Percentiles rank a stretch among this genome's conserved stretches.
These are phyloP conservation scores for Esperia sulphurella DNA, from an alignment of 2,888 invertebrate genomes.

Conservation along the genomic window DNA sequence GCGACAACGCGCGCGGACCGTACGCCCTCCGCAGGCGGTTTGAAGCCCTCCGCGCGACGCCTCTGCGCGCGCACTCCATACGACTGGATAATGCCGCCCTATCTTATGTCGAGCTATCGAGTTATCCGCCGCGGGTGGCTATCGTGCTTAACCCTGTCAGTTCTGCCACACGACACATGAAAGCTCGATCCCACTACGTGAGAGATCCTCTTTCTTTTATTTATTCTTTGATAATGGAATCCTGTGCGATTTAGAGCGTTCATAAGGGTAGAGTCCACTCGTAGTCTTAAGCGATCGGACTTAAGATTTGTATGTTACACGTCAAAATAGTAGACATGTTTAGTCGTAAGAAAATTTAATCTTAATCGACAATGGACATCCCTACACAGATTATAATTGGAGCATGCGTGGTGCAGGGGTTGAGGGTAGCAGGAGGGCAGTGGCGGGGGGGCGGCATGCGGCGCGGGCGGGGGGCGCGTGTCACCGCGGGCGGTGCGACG, in stretches of 20 bases:
- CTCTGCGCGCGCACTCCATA: slow-evolving; percentile 67
- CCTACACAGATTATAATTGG: slow-evolving; percentile 78
- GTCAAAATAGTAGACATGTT: background rate
- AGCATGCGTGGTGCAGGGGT: slow-evolving; percentile 76
- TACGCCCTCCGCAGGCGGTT: slow-evolving; percentile 73
- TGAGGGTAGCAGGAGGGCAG: slow-evolving; percentile 46
- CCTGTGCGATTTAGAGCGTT: slow-evolving; percentile 5
- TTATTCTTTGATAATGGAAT: slow-evolving; percentile 12
- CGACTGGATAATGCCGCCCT: slow-evolving; percentile 71
- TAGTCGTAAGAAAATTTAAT: slow-evolving; percentile 19
- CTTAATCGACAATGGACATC: slow-evolving; percentile 73
- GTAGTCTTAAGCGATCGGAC: background rate
- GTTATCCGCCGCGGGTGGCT: slow-evolving; percentile 58
- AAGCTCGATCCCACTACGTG: slow-evolving; percentile 32
- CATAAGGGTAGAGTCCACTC: background rate
- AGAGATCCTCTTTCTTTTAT: slow-evolving; percentile 24
- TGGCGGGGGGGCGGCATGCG: slow-evolving; percentile 27
- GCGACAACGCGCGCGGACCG: slow-evolving; percentile 63
- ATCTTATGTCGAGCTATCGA: slow-evolving; percentile 72
- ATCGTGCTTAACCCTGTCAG: slow-evolving; percentile 57
- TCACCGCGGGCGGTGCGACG: slow-evolving; percentile 50
- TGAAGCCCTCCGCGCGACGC: slow-evolving; percentile 74
- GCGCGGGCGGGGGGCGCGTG: slow-evolving; percentile 41
- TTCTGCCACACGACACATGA: slow-evolving; percentile 42
- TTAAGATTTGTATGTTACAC: background rate